Evolutionary conservation across 2,797 vertebrate species (phyloP), one percentile per base, ranked within the genome.

Genomic region (Falco rusticolus): DNA sequence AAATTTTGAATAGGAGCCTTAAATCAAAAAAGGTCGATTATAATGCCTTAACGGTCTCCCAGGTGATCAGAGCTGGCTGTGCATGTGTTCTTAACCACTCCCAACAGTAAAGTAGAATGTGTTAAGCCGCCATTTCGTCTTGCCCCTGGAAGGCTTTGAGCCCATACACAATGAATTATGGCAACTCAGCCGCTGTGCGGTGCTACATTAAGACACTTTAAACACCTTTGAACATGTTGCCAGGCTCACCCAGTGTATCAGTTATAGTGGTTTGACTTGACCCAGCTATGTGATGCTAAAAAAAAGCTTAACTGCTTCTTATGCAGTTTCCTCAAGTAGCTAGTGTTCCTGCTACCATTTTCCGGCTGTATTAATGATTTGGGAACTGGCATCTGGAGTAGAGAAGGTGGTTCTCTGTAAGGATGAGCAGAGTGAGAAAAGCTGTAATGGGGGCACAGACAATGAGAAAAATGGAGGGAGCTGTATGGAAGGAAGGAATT

Each of bases 1-100:
- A 64, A 92, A 51, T 57, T 87, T 91, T 87, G 31, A 70, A 37
- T 56, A 33, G 43, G 22, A 70, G 13, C 25, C 20, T 96, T 87
- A 87, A 79, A 59, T 92, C 21, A 57, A 59, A 59, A 53, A 19
- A 63, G 16, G 16, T 56, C 7, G 63, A 28, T 89, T 87, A 33
- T 11, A 87, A 72, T 51, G 24, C n/a, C 14, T 64, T 77, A 68
- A n/a, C 61, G 43, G 43, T 81, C 43, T 79, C 29, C 15, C 19
- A 89, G 74, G 13, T 89, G 34, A 66, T 84, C 53, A 48, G 75
- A 79, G 25, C 51, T 85, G 70, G 11, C 51, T 48, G 25, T 82
- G 51, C 13, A 7, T 76, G 33, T 63, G 66, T 66, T 82, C 65
- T 90, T 74, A 87, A 77, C n/a, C 31, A 48, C 59, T 87, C 66